These are phyloP conservation scores for Sorex fumeus DNA, from an alignment of 2,113 vertebrate genomes.

Conservation along the genomic window DNA sequence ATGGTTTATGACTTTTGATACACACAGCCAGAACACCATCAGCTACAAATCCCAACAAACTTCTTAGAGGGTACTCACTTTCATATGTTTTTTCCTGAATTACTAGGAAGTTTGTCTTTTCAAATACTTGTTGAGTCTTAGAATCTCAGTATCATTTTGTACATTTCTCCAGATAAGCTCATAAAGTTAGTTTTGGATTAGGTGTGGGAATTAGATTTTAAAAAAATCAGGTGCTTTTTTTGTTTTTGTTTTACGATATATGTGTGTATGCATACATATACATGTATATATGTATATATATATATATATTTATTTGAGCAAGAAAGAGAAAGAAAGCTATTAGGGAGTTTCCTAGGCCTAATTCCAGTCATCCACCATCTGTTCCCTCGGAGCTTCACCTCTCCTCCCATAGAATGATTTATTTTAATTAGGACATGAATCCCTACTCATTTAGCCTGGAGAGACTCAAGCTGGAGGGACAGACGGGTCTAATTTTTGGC, in stretches of 20 bases:
- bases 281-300: too few relatives aligned
- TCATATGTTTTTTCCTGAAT: background rate
- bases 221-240: background rate
- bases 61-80: background rate
- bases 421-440: constrained; percentile 16
- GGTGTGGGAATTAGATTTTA: background rate
- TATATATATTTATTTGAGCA: background rate
- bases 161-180: background rate
- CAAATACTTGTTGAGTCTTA: background rate
- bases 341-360: background rate
- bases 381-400: background rate
- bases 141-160: background rate
- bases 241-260: too few relatives aligned
- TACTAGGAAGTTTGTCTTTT: background rate
- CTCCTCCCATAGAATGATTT: background rate
- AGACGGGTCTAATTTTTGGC: background rate
- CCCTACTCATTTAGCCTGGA: background rate
- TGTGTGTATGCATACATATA: too few relatives aligned
- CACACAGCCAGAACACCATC: background rate
- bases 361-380: background rate
- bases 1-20: background rate
- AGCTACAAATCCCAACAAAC: background rate
- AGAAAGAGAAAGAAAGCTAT: background rate
- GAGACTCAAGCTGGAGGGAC: background rate
- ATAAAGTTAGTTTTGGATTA: background rate